Evolutionary conservation across 2,797 vertebrate genomes (phyloP).

Genomic region (Cyprinella venusta): DNA sequence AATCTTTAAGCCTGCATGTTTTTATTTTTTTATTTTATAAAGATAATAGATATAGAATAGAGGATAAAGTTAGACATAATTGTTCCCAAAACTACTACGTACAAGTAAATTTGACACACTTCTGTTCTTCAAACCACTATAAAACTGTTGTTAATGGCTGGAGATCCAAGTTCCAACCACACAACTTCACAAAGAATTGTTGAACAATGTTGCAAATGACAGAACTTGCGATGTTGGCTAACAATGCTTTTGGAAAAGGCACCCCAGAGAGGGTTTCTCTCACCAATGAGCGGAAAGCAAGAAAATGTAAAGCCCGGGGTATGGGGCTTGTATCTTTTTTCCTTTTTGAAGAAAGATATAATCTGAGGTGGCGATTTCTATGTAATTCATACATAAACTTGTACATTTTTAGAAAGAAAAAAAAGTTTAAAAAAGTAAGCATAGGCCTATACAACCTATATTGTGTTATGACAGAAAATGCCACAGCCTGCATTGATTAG

Average conservation of each 20-base stretch:
- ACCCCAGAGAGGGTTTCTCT: not conserved
- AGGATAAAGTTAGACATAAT: not conserved
- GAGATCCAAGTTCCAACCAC: not conserved
- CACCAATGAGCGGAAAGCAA: not conserved
- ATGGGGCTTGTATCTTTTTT: too few relatives aligned
- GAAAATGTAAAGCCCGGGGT: not conserved
- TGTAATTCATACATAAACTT: not conserved
- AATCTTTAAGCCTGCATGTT: too few relatives aligned
- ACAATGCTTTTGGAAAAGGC: not conserved
- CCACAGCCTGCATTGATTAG: not conserved
- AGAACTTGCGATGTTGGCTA: not conserved
- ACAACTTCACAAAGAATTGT: not conserved
- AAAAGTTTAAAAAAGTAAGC: not conserved
- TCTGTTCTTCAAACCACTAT: not conserved
- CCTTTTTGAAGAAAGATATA: not conserved
- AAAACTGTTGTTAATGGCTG: not conserved
- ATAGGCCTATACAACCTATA: not conserved
- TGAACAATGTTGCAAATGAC: not conserved
- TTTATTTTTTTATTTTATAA: too few relatives aligned
- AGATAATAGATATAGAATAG: too few relatives aligned
- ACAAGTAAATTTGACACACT: not conserved
- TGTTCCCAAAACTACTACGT: not conserved
- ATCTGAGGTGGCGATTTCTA: not conserved
- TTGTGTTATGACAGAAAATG: not conserved
- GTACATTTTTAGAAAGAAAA: too few relatives aligned